Percentiles rank a stretch among this genome's conserved stretches.
Conservation (phyloP, 2,113 vertebrate genomes). For the Perca fluviatilis region DNA sequence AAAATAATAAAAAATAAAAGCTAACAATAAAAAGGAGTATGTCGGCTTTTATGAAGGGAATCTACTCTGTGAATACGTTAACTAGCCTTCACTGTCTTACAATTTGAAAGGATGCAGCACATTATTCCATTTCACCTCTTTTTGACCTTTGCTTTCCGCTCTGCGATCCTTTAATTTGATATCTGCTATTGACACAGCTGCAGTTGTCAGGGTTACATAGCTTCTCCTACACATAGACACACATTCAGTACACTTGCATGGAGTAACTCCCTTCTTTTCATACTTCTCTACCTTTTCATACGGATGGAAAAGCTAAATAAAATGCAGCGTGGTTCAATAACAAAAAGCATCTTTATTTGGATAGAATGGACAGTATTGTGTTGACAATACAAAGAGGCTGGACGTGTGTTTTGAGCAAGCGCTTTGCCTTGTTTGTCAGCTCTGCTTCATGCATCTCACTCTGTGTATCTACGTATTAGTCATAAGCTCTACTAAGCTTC, state of each 20-base stretch:
- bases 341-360: not conserved
- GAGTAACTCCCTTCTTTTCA: not conserved
- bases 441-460: not conserved
- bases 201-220: not conserved
- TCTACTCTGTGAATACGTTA: not conserved
- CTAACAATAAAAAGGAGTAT: not conserved
- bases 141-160: conserved; percentile 16
- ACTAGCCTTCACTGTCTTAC: not conserved
- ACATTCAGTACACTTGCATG: too few relatives aligned
- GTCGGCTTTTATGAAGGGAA: not conserved
- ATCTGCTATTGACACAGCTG: not conserved
- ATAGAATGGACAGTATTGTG: not conserved
- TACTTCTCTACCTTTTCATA: not conserved
- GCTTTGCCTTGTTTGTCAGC: conserved; percentile 13
- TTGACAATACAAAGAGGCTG: not conserved
- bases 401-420: not conserved
- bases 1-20: too few relatives aligned
- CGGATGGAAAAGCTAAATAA: not conserved
- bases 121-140: conserved; percentile 5
- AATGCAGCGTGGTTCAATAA: not conserved
- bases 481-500: conserved; percentile 29
- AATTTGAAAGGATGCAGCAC: not conserved
- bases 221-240: not conserved
- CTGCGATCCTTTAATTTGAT: not conserved
- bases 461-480: conserved; percentile 36